Base-by-base conservation (phyloP, 2,113 vertebrate genomes). In the Tor tambroides region DNA sequence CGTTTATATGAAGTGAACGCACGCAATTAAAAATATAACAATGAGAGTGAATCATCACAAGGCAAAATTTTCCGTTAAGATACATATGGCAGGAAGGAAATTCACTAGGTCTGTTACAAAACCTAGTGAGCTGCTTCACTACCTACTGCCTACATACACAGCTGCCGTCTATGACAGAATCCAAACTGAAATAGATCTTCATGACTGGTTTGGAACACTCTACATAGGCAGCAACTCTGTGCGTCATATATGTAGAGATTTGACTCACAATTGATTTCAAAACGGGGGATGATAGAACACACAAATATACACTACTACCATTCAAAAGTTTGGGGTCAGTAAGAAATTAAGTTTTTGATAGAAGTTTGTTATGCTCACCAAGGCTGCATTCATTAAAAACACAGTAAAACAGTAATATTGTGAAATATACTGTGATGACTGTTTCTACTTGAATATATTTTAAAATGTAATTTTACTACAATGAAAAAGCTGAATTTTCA, bases 101-200 rank as follows among this genome's bases (percentile, higher is more conserved):
- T 63, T 35, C 56, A 81, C 43, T 46, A 28, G 41, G 41, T 46
- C 74, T 76, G 41, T 76, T 49, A 76, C 41, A 49, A 76, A 76
- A 76, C n/a, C 41, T 4, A 76, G 41, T 74, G 21, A 72, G 69
- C 69, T 38, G 17, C 67, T 35, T 38, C 19, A 1, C 19, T 74
- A 41, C 71, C 41, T 76, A 49, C 74, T 76, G 74, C 74, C 74
- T 75, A 76, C 74, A 49, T 46, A 46, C 23, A 76, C 41, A 76
- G 74, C 74, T 76, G 74, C 41, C n/a, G 14, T 76, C 41, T 49
- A 49, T 49, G n/a, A 76, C 74, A 76, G 41, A 26, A 76, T 76
- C 74, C 74, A 76, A 76, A 76, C 41, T 76, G 74, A 76, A 76
- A 76, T 49, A 76, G 41, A 46, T 46, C 41, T 49, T 76, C 41